phyloP scores from a whole-genome alignment of 2,113 vertebrate genomes.

The Capreolus pygargus region DNA sequence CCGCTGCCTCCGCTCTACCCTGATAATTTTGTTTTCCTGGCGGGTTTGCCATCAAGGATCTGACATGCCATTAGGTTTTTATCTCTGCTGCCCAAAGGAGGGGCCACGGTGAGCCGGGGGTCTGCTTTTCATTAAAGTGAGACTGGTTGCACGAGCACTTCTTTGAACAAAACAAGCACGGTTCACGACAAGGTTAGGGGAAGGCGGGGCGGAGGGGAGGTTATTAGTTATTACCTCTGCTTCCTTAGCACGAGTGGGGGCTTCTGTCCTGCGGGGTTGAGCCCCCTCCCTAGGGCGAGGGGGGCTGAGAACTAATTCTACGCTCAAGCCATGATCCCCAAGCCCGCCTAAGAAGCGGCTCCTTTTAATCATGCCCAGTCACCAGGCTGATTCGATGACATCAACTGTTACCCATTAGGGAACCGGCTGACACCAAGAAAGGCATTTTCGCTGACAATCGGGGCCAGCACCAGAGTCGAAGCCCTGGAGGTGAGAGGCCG shows the following conservation, averaged over 20 bases:
- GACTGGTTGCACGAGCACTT: constrained; percentile 69
- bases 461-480: constrained; percentile 54
- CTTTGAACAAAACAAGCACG: constrained; percentile 65
- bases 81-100: constrained; percentile 72
- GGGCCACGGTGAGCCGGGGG: constrained; percentile 44
- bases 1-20: constrained; percentile 70
- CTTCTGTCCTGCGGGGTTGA: constrained; percentile 45
- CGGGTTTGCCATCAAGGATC: constrained; percentile 74
- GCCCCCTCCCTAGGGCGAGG: constrained; percentile 40
- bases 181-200: constrained; percentile 72
- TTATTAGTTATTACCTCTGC: constrained; percentile 69
- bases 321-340: background rate
- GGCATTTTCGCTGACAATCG: constrained; percentile 72
- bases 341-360: constrained; percentile 51
- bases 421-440: constrained; percentile 77
- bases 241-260: constrained; percentile 53
- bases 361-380: constrained; percentile 76
- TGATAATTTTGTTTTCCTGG: constrained; percentile 77
- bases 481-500: constrained; percentile 62
- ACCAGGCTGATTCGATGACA: constrained; percentile 74
- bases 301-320: constrained; percentile 63
- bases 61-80: constrained; percentile 73
- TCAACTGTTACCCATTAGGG: constrained; percentile 76
- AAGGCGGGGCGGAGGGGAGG: constrained; percentile 47
- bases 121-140: constrained; percentile 82